A percentile compares a stretch with the other conserved stretches of the same genome.
Evolutionary conservation across 2,113 vertebrate genomes (phyloP).

Genomic region (Tragelaphus buxtoni): DNA sequence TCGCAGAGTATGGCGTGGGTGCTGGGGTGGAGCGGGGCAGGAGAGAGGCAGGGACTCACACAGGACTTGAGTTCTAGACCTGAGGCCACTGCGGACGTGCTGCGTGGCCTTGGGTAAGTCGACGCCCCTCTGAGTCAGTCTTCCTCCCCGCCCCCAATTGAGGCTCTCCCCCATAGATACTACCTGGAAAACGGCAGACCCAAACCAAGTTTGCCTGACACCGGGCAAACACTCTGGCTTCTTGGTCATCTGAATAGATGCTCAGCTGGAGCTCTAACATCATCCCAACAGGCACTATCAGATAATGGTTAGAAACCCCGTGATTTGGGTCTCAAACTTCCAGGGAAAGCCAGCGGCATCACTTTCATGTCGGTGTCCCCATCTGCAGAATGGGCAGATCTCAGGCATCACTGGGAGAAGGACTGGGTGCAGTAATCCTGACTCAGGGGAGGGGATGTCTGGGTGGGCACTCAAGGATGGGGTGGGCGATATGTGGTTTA

Average conservation of each 20-base stretch:
- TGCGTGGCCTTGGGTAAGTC: not conserved
- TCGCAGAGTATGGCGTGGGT: not conserved
- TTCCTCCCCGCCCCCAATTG: not conserved
- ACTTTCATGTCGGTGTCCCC: fast-evolving
- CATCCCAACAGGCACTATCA: too few relatives aligned
- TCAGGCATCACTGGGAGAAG: not conserved
- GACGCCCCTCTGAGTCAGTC: not conserved
- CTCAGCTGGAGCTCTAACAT: not conserved
- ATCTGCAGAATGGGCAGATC: not conserved
- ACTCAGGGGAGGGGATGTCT: too few relatives aligned
- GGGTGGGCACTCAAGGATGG: too few relatives aligned
- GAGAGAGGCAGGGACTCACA: not conserved
- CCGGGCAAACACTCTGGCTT: not conserved
- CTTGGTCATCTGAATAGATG: not conserved
- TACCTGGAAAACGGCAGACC: not conserved
- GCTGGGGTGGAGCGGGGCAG: fast-evolving
- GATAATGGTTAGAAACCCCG: not conserved
- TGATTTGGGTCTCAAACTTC: not conserved
- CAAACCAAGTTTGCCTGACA: not conserved
- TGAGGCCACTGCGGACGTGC: not conserved
- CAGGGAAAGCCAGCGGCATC: not conserved
- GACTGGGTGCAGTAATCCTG: not conserved
- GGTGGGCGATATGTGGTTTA: fast-evolving
- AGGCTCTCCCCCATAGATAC: not conserved
- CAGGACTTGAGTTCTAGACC: not conserved